Evolutionary conservation across 53 echinoderm and acorn worm genomes (phyloP), one percentile per base, ranked within the genome.

Genomic region (Apostichopus leukothele): DNA sequence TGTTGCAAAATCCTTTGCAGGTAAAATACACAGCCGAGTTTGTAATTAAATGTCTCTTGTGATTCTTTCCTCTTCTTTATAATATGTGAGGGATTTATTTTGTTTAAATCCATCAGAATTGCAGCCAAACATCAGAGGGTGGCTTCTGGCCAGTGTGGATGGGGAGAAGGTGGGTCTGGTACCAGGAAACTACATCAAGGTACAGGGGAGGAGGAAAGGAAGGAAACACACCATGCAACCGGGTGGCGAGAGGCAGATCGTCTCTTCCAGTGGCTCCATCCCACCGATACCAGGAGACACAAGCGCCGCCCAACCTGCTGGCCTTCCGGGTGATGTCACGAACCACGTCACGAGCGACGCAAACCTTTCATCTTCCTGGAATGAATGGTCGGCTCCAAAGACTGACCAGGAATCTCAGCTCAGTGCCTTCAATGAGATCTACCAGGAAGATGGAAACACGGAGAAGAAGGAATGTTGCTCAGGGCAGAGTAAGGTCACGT

Each of bases 171-270:
- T 93, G 26, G 98, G 98, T 7, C 88, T 95, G 6, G 89, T 98
- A 52, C 98, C 98, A 23, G 95, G 94, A 50, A 98, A 98, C 78
- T 98, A 94, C 86, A 90, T 98, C 83, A 98, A 98, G 89, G 91
- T 98, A 13, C 91, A 96, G 12, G 98, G 98, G 19, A 98, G 91
- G 78, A 74, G 95, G 53, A 94, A 89, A 59, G 98, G 98, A 26
- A 89, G 74, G 52, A 91, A 92, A 60, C 76, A 90, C 81, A 90
- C 90, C 14, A 18, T 57, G 54, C 52, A 52, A 19, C 75, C 85
- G 13, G 25, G 50, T 6, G 50, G 66, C 4, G 68, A 67, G 50
- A 85, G 85, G 60, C 63, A 67, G 13, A 85, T 85, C 60, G 18
- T 67, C 23, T 16, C 66, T 16, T 59, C 84, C 27, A 20, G 19